A percentile compares a stretch with the other conserved stretches of the same genome.
Evolutionary conservation across 2,797 vertebrate species (phyloP).

Genomic region (Acipenser transmontanus): DNA sequence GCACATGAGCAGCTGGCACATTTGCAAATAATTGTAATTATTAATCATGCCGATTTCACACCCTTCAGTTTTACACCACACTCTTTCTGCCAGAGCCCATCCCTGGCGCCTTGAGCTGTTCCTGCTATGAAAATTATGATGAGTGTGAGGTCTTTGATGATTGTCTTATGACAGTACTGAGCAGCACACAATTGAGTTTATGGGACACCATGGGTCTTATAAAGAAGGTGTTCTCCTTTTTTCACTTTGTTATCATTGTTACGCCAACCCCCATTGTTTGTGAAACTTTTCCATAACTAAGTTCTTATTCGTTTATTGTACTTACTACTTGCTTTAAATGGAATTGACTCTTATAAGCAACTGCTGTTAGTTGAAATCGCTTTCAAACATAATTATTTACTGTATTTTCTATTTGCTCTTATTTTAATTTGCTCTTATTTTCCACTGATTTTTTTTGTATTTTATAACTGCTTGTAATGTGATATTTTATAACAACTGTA

Average conservation of each 20-base stretch:
- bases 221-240: constrained; percentile 57
- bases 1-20: constrained; percentile 98
- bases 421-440: no score
- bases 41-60: constrained; percentile 99
- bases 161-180: constrained; percentile 72
- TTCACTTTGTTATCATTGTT: constrained; percentile 66
- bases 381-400: no score
- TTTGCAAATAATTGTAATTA: constrained; percentile 99
- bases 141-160: constrained; percentile 68
- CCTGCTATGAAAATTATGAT: constrained; percentile 85
- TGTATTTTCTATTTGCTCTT: no score
- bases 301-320: no score
- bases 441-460: no score
- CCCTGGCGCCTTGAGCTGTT: constrained; percentile 84
- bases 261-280: constrained; percentile 43
- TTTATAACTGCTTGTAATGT: no score
- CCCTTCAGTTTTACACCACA: constrained; percentile 83
- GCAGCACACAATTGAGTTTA: constrained; percentile 68
- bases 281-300: neutral
- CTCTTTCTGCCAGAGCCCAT: constrained; percentile 74
- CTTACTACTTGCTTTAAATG: no score
- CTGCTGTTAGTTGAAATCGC: no score
- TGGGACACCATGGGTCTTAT: constrained; percentile 50
- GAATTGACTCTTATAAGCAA: no score
- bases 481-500: no score